These are phyloP conservation scores for Epizoanthus stellaris DNA, from an alignment of 92 coral and sea anemone genomes.

Conservation along the genomic window DNA sequence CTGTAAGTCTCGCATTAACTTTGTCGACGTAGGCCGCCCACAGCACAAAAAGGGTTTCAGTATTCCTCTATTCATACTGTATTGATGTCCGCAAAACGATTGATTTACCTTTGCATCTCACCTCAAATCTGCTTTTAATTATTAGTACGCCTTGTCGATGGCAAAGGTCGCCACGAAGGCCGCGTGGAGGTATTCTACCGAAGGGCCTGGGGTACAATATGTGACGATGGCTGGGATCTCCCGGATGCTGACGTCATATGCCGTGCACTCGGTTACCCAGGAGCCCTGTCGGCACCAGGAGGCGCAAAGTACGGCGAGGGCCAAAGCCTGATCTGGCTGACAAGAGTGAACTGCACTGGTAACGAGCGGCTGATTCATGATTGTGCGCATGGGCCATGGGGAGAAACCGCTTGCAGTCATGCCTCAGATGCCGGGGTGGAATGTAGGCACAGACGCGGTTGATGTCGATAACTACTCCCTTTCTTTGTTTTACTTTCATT, in stretches of 20 bases:
- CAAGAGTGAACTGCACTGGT: slow-evolving; percentile 34
- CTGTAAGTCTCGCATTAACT: too few relatives aligned
- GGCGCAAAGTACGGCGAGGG: slow-evolving; percentile 33
- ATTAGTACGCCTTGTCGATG: slow-evolving; percentile 36
- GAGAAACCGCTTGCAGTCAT: slow-evolving; percentile 42
- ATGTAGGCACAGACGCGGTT: slow-evolving; percentile 24
- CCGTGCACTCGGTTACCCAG: slow-evolving; percentile 27
- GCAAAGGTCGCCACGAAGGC: slow-evolving; percentile 20
- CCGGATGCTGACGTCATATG: slow-evolving; percentile 29
- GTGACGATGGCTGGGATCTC: slow-evolving; percentile 42
- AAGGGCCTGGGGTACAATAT: slow-evolving; percentile 32
- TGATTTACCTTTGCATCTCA: neutral
- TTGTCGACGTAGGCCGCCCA: neutral
- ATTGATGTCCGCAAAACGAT: neutral
- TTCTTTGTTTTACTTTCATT: too few relatives aligned
- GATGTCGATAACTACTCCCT: neutral
- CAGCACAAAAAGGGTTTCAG: neutral
- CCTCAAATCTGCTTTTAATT: neutral
- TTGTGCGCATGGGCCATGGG: slow-evolving; percentile 44
- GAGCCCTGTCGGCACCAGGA: slow-evolving; percentile 17
- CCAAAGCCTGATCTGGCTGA: slow-evolving; percentile 29
- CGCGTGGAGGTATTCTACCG: slow-evolving; percentile 30
- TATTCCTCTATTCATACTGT: neutral
- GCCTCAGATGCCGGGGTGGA: slow-evolving; percentile 36
- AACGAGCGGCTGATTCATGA: slow-evolving; percentile 23